Evolutionary conservation across 2,888 invertebrate species (phyloP), one percentile per base, ranked within the genome.

Genomic region (Cataglyphis albicans): DNA sequence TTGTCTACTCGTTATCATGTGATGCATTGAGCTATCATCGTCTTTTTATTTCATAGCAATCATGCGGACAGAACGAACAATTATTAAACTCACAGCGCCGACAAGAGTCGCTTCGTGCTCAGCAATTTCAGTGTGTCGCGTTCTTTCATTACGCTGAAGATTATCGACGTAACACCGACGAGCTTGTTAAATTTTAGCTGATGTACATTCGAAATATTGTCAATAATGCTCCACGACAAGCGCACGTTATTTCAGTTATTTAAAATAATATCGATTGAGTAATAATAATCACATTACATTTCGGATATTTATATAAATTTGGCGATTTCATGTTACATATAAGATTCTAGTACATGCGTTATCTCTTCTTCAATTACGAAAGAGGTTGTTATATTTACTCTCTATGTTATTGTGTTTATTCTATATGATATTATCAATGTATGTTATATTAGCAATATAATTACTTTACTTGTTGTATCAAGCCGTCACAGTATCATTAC

Each of bases 101-200:
- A 48, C 59, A 72, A 78, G 78, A 78, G 44, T 59, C 73, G 44
- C 32, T 73, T 48, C 73, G 18, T 73, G 59, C 78, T 80, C 73
- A 73, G 78, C 73, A 73, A 72, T 80, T 80, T 72, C 25, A 44
- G 59, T 59, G 44, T 29, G 73, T 72, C 73, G 59, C 59, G 73
- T 80, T 59, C 32, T 72, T 80, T 59, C 41, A 70, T 59, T 32
- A 21, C 41, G 32, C 7, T 72, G 74, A 80, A 80, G 73, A 80
- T 80, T 72, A 80, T 80, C 73, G 78, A 80, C 59, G 35, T 57
- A 70, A 70, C 35, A 38, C 21, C 44, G 72, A 25, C 59, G 21
- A 35, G 73, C 73, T 72, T 73, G 78, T 80, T 80, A 72, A 80
- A 80, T 80, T 80, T 73, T 25, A 72, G 59, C 78, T 73, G 73